These are phyloP conservation scores for Acanthochromis polyacanthus DNA, from an alignment of 2,113 vertebrate genomes.

Conservation along the genomic window DNA sequence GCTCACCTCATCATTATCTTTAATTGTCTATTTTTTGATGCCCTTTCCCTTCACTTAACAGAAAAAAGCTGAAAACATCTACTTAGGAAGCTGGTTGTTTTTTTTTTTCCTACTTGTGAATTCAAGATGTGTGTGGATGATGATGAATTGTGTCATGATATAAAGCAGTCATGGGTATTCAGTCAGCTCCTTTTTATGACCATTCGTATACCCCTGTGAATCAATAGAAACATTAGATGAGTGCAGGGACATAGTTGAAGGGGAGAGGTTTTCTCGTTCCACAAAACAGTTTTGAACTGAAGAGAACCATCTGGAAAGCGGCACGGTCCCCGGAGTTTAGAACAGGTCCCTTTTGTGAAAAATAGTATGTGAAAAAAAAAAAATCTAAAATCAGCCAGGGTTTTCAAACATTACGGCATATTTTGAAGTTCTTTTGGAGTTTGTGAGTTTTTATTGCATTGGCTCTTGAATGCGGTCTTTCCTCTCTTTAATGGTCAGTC, in stretches of 20 bases:
- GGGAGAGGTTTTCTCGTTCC: slow-evolving; percentile 75
- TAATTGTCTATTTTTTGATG: slow-evolving; percentile 62
- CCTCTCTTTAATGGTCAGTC: slow-evolving; percentile 86
- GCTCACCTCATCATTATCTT: slow-evolving; percentile 72
- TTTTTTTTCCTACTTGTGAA: slow-evolving; percentile 13
- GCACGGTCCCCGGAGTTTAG: slow-evolving; percentile 73
- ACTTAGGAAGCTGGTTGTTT: slow-evolving; percentile 38
- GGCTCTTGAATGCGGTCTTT: slow-evolving; percentile 81
- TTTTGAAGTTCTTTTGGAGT: slow-evolving; percentile 86
- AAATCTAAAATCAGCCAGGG: slow-evolving; percentile 67
- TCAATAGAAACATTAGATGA: slow-evolving; percentile 79
- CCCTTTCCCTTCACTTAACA: slow-evolving; percentile 51
- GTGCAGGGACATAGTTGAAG: slow-evolving; percentile 61
- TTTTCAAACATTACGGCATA: slow-evolving; percentile 86
- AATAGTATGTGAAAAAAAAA: slow-evolving; percentile 78
- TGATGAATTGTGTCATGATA: slow-evolving; percentile 78
- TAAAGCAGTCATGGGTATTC: slow-evolving; percentile 75
- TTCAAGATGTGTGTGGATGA: slow-evolving; percentile 39
- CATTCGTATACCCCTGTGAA: slow-evolving; percentile 66
- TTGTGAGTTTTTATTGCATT: slow-evolving; percentile 85
- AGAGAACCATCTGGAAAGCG: slow-evolving; percentile 86
- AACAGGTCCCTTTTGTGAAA: slow-evolving; percentile 86
- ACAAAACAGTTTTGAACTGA: slow-evolving; percentile 75
- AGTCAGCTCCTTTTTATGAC: slow-evolving; percentile 75
- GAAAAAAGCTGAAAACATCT: slow-evolving; percentile 60